These are phyloP conservation scores for Argyresthia goedartella DNA, from an alignment of 2,888 invertebrate genomes.

Conservation along the genomic window DNA sequence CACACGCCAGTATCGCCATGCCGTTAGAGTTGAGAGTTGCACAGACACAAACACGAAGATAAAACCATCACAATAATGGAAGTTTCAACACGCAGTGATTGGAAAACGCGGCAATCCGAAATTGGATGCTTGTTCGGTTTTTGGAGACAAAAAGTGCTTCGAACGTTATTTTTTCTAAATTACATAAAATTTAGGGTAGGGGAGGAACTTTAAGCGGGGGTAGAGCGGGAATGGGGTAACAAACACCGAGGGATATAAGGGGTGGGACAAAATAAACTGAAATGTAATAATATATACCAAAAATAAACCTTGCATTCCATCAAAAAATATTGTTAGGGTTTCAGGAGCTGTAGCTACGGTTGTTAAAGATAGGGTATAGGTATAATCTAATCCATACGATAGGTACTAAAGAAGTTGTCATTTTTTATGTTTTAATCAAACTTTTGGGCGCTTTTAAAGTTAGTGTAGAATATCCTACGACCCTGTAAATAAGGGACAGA, in stretches of 20 bases:
- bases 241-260: slow-evolving; percentile 40
- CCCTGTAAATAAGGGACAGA: too few relatives aligned
- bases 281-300: slow-evolving; percentile 54
- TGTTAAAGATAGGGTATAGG: slow-evolving; percentile 12
- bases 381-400: slow-evolving; percentile 12
- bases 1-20: slow-evolving; percentile 35
- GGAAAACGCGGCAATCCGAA: neutral
- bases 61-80: slow-evolving; percentile 8
- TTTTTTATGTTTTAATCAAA: too few relatives aligned
- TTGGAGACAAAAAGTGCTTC: slow-evolving; percentile 3
- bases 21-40: slow-evolving; percentile 25
- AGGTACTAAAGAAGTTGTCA: too few relatives aligned
- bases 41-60: slow-evolving; percentile 26
- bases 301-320: slow-evolving; percentile 42
- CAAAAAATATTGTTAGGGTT: slow-evolving; percentile 22
- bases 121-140: slow-evolving; percentile 11
- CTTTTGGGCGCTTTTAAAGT: too few relatives aligned
- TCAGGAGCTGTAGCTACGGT: slow-evolving; percentile 8
- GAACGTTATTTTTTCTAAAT: neutral
- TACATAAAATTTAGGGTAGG: neutral
- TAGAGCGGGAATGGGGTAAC: slow-evolving; percentile 23
- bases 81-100: slow-evolving; percentile 7
- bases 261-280: slow-evolving; percentile 63
- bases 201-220: neutral
- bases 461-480: too few relatives aligned